phyloP scores from a whole-genome alignment of 2,797 vertebrate genomes.

The Hydrocynus forskahlii region DNA sequence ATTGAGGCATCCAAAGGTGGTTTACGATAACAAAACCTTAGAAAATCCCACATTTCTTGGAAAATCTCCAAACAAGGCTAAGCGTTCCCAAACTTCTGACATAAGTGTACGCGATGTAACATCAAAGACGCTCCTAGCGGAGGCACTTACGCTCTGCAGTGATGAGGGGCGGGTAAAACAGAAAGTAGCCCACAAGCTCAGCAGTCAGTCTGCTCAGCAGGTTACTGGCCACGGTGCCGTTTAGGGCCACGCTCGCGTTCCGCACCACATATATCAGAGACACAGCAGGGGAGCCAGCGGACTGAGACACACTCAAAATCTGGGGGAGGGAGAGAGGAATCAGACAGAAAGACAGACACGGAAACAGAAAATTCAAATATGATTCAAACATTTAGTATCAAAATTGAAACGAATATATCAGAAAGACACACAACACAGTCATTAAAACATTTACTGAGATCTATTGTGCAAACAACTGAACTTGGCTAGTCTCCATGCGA shows the following conservation, averaged over 20 bases:
- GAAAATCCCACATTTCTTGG: neutral
- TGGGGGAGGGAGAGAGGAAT: slow-evolving; percentile 64
- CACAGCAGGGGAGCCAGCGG: slow-evolving; percentile 84
- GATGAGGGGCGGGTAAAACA: slow-evolving; percentile 93
- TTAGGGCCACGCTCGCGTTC: slow-evolving; percentile 87
- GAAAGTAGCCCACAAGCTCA: slow-evolving; percentile 96
- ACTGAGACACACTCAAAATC: slow-evolving; percentile 89
- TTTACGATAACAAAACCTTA: neutral
- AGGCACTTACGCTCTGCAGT: slow-evolving; percentile 91
- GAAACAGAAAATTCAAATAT: neutral
- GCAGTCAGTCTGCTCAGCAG: slow-evolving; percentile 93
- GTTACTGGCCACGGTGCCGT: slow-evolving; percentile 91
- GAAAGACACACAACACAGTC: neutral
- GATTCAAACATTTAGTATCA: neutral
- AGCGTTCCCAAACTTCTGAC: neutral
- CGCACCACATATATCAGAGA: slow-evolving; percentile 91
- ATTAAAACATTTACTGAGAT: neutral
- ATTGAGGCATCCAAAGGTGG: neutral
- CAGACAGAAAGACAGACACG: neutral
- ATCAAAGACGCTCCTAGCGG: neutral
- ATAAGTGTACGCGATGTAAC: neutral
- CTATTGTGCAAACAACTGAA: neutral
- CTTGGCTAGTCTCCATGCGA: neutral
- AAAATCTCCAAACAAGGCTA: neutral
- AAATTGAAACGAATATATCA: neutral